Conservation (phyloP, 2,888 invertebrate genomes). For the Phymatocera aterrima region DNA sequence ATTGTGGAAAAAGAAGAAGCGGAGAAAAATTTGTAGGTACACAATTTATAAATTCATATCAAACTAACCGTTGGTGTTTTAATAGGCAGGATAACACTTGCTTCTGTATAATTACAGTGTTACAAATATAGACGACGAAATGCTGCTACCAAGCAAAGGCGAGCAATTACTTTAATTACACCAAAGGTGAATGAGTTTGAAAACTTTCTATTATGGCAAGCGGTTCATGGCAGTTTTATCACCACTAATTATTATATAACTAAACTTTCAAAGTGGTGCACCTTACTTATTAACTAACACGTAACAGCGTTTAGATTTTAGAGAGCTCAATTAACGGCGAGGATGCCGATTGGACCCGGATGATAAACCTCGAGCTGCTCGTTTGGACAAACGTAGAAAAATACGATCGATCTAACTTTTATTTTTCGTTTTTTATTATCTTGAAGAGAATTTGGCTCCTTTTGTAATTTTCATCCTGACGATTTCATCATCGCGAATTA, state of each 20-base stretch:
- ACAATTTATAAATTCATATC: slow-evolving; percentile 53
- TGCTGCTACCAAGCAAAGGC: slow-evolving; percentile 49
- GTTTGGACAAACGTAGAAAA: background rate
- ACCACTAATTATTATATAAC: slow-evolving; percentile 45
- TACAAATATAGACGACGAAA: slow-evolving; percentile 37
- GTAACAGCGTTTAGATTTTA: slow-evolving; percentile 4
- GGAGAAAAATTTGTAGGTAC: slow-evolving; percentile 24
- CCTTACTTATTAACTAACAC: slow-evolving; percentile 41
- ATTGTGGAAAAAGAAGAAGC: no score
- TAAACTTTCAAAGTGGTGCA: slow-evolving; percentile 36
- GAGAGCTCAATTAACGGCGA: slow-evolving; percentile 36
- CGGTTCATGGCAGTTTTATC: slow-evolving; percentile 33
- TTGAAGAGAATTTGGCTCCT: background rate
- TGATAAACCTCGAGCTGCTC: background rate
- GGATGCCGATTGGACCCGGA: slow-evolving; percentile 11
- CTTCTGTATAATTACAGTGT: slow-evolving; percentile 61
- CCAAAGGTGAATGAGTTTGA: slow-evolving; percentile 50
- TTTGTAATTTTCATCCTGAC: background rate
- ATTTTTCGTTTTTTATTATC: background rate
- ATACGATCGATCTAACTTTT: no score
- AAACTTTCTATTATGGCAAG: slow-evolving; percentile 49
- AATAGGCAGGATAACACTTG: slow-evolving; percentile 62
- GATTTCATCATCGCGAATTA: slow-evolving; percentile 4
- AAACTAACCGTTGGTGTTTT: slow-evolving; percentile 64
- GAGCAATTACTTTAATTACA: slow-evolving; percentile 68